phyloP scores from a whole-genome alignment of 2,797 vertebrate species.

The Chrysocyon brachyurus region DNA sequence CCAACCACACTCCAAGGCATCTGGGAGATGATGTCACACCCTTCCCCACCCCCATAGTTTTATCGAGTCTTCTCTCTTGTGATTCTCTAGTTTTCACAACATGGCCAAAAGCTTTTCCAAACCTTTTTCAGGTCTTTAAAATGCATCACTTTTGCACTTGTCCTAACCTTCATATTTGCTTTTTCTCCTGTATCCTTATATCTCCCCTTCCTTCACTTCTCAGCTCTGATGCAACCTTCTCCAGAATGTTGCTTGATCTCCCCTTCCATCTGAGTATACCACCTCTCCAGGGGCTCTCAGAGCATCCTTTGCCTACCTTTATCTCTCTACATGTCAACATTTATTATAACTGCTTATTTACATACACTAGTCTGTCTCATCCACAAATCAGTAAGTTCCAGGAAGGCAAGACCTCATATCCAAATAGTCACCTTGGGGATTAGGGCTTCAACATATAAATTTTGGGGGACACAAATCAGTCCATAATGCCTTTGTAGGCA shows the following conservation, averaged over 20 bases:
- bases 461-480: neutral
- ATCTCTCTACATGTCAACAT: neutral
- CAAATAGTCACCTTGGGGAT: neutral
- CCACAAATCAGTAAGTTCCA: neutral
- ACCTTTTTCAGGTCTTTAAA: neutral
- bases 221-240: neutral
- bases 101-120: neutral
- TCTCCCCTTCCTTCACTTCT: neutral
- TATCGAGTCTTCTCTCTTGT: accelerated
- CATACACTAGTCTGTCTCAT: neutral
- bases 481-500: neutral
- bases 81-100: neutral
- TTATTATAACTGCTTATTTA: neutral
- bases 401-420: neutral
- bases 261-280: neutral
- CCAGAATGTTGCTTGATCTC: neutral
- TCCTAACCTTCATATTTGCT: neutral
- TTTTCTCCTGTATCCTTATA: neutral
- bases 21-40: neutral
- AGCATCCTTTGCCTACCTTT: neutral
- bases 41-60: neutral
- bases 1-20: neutral
- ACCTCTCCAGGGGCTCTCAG: neutral
- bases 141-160: neutral
- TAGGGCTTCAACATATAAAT: neutral